These are phyloP conservation scores for Temnothorax longispinosus DNA, from an alignment of 1,140 invertebrate species.

Conservation along the genomic window DNA sequence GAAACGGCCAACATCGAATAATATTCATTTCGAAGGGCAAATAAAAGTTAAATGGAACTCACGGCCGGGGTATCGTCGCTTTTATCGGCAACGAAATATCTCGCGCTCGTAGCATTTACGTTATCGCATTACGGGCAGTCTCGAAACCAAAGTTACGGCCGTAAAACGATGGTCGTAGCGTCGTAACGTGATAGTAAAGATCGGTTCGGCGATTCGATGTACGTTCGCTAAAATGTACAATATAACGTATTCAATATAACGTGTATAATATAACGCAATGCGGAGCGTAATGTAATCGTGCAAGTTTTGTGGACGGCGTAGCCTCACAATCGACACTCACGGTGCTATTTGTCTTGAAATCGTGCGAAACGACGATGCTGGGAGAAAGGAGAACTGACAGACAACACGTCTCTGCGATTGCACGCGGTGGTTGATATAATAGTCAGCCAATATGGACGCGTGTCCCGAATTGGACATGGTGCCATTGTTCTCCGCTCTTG, in stretches of 20 bases:
- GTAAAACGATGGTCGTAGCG: background rate
- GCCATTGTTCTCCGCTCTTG: slow-evolving; percentile 45
- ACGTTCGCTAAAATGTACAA: slow-evolving; percentile 1
- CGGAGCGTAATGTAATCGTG: background rate
- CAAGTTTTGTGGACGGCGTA: background rate
- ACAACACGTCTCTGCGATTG: background rate
- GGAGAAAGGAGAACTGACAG: background rate
- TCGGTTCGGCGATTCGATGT: background rate
- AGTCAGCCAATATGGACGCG: background rate
- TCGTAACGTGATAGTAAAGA: background rate
- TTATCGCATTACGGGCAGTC: background rate
- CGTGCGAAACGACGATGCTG: background rate
- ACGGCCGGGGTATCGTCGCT: background rate
- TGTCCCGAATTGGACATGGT: slow-evolving; percentile 27
- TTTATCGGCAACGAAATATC: slow-evolving; percentile 18
- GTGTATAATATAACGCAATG: background rate
- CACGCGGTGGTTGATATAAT: background rate
- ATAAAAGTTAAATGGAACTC: slow-evolving; percentile 9
- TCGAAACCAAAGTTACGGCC: background rate
- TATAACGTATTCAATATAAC: background rate
- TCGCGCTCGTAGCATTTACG: background rate
- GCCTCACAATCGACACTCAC: background rate
- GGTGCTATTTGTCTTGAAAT: background rate
- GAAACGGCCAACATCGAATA: background rate
- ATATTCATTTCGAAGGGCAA: background rate